phyloP scores from a whole-genome alignment of 2,888 invertebrate genomes.

The Gastracanthus pulcherrimus region DNA sequence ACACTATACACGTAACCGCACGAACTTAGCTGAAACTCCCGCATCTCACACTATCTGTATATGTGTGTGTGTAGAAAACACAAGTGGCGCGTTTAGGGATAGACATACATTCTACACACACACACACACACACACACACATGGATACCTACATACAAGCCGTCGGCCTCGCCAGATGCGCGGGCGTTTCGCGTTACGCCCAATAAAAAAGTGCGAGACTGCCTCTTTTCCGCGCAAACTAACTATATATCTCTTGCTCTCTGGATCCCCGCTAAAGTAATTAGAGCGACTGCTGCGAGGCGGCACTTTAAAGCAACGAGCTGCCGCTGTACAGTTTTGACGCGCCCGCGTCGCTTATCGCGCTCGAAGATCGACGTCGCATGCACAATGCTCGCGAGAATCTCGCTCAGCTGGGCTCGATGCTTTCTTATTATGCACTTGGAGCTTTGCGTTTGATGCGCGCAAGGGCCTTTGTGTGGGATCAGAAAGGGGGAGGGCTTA shows the following conservation, averaged over 20 bases:
- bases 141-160: too few relatives aligned
- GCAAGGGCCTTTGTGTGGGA: background rate
- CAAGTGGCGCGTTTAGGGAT: conserved; percentile 23
- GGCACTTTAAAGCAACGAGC: too few relatives aligned
- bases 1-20: too few relatives aligned
- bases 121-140: background rate
- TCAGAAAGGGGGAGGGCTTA: background rate
- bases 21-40: too few relatives aligned
- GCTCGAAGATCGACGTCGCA: background rate
- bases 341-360: background rate
- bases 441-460: background rate
- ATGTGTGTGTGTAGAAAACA: too few relatives aligned
- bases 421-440: background rate
- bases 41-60: too few relatives aligned
- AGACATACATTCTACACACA: background rate
- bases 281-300: background rate
- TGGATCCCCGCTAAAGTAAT: background rate
- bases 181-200: conserved; percentile 35
- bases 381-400: background rate
- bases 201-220: conserved; percentile 8
- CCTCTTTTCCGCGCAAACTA: background rate
- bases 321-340: too few relatives aligned
- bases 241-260: too few relatives aligned
- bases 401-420: background rate
- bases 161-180: background rate